These are phyloP conservation scores for Drosophila lacteicornis DNA, from an alignment of 1,140 invertebrate genomes.

Conservation along the genomic window DNA sequence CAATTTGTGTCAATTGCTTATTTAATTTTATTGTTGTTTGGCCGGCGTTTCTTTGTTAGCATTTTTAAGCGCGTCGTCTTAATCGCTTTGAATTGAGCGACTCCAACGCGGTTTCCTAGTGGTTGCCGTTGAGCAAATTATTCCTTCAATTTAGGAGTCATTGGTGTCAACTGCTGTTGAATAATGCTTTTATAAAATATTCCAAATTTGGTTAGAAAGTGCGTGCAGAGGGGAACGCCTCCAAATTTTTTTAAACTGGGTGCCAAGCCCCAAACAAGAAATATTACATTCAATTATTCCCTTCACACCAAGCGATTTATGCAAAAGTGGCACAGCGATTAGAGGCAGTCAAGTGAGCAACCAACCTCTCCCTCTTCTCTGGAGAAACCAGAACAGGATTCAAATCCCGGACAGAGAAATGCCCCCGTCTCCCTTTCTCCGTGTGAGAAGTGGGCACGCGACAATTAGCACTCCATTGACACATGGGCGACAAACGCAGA, in stretches of 20 bases:
- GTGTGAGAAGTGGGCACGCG: slow-evolving; percentile 67
- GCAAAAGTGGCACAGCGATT: slow-evolving; percentile 51
- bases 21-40: slow-evolving; percentile 1
- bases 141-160: slow-evolving; percentile 40
- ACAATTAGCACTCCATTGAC: slow-evolving; percentile 81
- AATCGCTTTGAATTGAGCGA: slow-evolving; percentile 22
- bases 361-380: slow-evolving; percentile 13
- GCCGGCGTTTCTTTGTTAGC: neutral
- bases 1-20: slow-evolving; percentile 23
- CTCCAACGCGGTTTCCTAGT: slow-evolving; percentile 8
- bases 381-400: slow-evolving; percentile 6
- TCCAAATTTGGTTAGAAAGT: slow-evolving; percentile 48
- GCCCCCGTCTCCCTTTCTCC: slow-evolving; percentile 26
- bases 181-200: slow-evolving; percentile 32
- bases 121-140: slow-evolving; percentile 8
- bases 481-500: slow-evolving; percentile 61
- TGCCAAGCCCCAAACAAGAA: slow-evolving; percentile 58
- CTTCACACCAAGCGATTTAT: slow-evolving; percentile 57
- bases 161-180: slow-evolving; percentile 40
- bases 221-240: slow-evolving; percentile 41
- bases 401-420: slow-evolving; percentile 10
- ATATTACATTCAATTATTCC: slow-evolving; percentile 36
- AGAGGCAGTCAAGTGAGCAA: slow-evolving; percentile 11
- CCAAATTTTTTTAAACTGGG: slow-evolving; percentile 25
- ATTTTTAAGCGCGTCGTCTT: neutral